These are phyloP conservation scores for Stomatorhinus walkeri DNA, from an alignment of 2,797 vertebrate genomes.

Conservation along the genomic window DNA sequence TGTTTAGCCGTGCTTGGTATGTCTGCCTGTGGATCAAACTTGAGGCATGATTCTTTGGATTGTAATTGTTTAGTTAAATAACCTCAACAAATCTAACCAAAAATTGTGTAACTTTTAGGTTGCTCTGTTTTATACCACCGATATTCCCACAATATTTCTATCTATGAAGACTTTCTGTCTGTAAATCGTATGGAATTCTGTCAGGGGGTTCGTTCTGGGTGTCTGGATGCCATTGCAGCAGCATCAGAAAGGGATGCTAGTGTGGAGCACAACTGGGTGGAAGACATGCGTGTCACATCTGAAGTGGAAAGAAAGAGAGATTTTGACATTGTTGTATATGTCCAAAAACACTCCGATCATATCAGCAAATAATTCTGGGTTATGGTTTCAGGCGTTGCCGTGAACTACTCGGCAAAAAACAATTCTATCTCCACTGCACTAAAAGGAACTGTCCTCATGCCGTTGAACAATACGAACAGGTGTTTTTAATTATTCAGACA, in stretches of 20 bases:
- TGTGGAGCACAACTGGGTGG: not conserved
- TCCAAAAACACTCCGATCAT: conserved; percentile 1
- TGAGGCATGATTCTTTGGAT: conserved; percentile 39
- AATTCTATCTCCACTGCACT: conserved; percentile 39
- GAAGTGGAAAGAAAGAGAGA: not conserved
- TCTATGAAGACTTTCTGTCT: conserved; percentile 27
- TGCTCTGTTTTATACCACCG: conserved; percentile 34
- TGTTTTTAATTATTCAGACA: conserved; percentile 4
- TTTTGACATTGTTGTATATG: not conserved
- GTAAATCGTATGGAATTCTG: conserved; percentile 27
- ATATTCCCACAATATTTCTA: conserved; percentile 30
- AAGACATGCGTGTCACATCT: not conserved
- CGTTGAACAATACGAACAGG: not conserved
- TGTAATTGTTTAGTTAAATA: conserved; percentile 39
- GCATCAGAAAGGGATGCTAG: conserved; percentile 11
- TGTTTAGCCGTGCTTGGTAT: conserved; percentile 41
- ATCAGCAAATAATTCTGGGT: conserved; percentile 26
- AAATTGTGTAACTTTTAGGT: conserved; percentile 42
- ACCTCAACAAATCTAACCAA: conserved; percentile 65
- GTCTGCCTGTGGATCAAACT: conserved; percentile 46
- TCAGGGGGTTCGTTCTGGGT: conserved; percentile 36
- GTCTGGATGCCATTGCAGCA: conserved; percentile 21
- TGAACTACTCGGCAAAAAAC: conserved; percentile 30
- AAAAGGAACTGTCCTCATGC: not conserved
- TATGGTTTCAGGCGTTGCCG: conserved; percentile 33